phyloP scores from a whole-genome alignment of 2,113 vertebrate genomes.

The Gobio gobio region DNA sequence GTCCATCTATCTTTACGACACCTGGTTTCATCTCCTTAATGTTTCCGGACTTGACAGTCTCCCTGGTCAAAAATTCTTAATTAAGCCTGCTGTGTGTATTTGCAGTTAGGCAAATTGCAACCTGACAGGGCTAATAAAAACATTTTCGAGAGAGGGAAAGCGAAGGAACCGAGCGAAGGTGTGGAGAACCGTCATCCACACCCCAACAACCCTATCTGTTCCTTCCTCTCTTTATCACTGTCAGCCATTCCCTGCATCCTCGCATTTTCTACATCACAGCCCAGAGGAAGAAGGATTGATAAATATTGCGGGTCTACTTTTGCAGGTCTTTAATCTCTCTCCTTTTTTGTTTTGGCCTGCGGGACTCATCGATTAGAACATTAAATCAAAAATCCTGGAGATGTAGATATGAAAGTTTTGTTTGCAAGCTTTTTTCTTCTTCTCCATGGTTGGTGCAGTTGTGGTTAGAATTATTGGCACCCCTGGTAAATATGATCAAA shows the following conservation, averaged over 20 bases:
- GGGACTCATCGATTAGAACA: conserved; percentile 37
- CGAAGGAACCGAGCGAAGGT: conserved; percentile 64
- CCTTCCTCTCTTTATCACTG: conserved; percentile 71
- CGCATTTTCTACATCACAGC: conserved; percentile 72
- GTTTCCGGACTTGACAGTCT: conserved; percentile 83
- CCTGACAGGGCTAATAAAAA: conserved; percentile 82
- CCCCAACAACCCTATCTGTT: conserved; percentile 62
- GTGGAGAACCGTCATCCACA: conserved; percentile 59
- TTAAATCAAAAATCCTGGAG: conserved; percentile 19
- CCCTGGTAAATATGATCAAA: too few relatives aligned
- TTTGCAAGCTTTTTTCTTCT: conserved; percentile 20
- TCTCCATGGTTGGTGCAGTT: not conserved
- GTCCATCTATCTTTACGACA: conserved; percentile 86
- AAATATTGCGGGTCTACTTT: conserved; percentile 57
- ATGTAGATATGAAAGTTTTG: conserved; percentile 34
- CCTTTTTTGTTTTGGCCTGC: conserved; percentile 25
- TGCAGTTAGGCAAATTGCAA: conserved; percentile 79
- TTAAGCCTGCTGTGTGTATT: conserved; percentile 81
- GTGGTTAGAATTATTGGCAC: too few relatives aligned
- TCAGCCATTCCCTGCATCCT: conserved; percentile 65
- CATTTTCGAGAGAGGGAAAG: conserved; percentile 66
- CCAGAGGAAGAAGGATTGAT: conserved; percentile 60
- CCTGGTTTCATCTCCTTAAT: conserved; percentile 83
- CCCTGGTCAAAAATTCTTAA: conserved; percentile 83
- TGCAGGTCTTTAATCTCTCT: conserved; percentile 23